These are phyloP conservation scores for Tricholaema leucomelas DNA, from an alignment of 2,113 vertebrate genomes.

Conservation along the genomic window DNA sequence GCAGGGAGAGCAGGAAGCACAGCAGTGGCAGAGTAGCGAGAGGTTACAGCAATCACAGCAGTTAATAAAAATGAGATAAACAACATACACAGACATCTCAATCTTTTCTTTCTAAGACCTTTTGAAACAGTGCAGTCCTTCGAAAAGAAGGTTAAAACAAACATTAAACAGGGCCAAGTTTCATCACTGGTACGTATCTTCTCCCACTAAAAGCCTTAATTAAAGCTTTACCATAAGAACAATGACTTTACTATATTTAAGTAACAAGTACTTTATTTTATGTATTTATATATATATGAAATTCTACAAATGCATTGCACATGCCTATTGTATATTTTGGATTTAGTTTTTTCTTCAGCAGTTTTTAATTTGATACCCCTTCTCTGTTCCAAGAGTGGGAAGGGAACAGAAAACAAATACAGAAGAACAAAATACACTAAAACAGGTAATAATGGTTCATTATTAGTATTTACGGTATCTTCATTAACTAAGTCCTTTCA, in stretches of 20 bases:
- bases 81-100: fast-evolving
- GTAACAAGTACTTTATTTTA: neutral
- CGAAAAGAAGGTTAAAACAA: neutral
- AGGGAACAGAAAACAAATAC: neutral
- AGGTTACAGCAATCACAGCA: no score
- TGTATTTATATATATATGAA: neutral
- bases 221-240: no score
- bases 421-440: neutral
- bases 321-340: neutral
- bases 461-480: neutral
- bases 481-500: neutral
- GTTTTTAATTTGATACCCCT: neutral
- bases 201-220: neutral
- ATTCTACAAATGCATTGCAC: neutral
- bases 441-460: neutral
- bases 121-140: neutral
- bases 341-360: neutral
- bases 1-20: no score
- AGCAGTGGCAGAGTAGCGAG: no score
- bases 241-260: neutral
- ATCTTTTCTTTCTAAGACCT: no score
- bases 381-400: neutral
- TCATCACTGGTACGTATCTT: neutral
- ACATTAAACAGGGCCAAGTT: neutral
- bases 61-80: neutral